Conservation (phyloP, 2,797 vertebrate species). For the Erpetoichthys calabaricus region DNA sequence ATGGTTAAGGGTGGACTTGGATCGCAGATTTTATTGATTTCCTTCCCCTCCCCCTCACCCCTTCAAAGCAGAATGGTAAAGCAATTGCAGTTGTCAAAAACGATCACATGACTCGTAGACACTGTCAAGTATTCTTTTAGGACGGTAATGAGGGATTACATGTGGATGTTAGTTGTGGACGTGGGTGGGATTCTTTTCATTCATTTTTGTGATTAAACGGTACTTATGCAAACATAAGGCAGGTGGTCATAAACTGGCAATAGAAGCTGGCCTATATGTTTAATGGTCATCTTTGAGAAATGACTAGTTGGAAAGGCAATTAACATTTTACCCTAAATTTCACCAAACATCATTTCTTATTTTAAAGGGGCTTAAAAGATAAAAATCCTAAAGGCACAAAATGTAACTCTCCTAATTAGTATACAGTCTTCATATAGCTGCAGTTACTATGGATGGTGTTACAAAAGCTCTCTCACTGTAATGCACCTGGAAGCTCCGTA, state of each 20-base stretch:
- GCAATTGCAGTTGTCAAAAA: constrained; percentile 2
- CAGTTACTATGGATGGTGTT: constrained; percentile 32
- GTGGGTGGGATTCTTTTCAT: constrained; percentile 4
- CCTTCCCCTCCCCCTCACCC: neutral
- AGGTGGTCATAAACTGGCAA: constrained; percentile 4
- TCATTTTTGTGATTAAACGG: constrained; percentile 5
- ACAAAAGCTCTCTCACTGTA: constrained; percentile 34
- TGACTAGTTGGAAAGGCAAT: no score
- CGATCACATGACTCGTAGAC: constrained; percentile 5
- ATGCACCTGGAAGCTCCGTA: constrained; percentile 39
- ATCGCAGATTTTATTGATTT: neutral
- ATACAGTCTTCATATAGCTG: constrained; percentile 30
- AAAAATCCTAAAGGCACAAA: no score
- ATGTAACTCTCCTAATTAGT: no score
- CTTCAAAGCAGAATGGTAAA: constrained; percentile 3
- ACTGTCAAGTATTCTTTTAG: neutral
- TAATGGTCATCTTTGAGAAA: no score
- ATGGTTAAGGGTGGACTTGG: no score
- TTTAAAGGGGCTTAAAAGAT: no score
- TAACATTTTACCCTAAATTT: no score
- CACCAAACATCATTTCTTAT: no score
- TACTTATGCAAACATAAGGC: constrained; percentile 9
- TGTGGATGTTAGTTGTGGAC: neutral
- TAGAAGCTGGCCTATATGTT: no score
- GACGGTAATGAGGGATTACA: constrained; percentile 4